Evolutionary conservation across 2,888 invertebrate species (phyloP), one percentile per base, ranked within the genome.

Genomic region (Cataglyphis albicans): DNA sequence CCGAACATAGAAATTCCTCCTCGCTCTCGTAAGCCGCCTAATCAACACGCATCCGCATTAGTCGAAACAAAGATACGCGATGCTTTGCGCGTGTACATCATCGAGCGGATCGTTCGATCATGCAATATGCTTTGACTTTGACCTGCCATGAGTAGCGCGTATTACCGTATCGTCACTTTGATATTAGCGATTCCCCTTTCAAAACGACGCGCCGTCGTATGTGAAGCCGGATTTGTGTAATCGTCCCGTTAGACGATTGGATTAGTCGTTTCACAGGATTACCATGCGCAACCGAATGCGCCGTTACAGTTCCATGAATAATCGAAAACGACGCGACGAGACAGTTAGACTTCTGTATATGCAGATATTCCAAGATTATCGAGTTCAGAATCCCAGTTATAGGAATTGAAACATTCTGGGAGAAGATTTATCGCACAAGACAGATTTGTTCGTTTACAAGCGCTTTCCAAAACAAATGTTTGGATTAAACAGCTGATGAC

Each of bases 61-160:
- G 25, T 76, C 81, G 73, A 85, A 87, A 81, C 65, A 73, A 57
- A 9, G 48, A 48, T 18, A 48, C 18, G 48, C 61, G 80, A 57
- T 9, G 48, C 68, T 84, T 73, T 82, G 52, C 65, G 35, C 61
- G 55, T 48, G 4, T n/a, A 2, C 38, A 25, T 57, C 57, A 57
- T 76, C 61, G 59, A 63, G 41, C 25, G 48, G 38, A 52, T 57
- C 78, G 84, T 87, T 89, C 82, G 78, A 85, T 89, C 76, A 76
- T 35, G 32, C 38, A 12, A 15, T 68, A 82, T 52, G 52, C 85
- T 88, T 87, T 82, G 89, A 82, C 84, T 85, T 57, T 70, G 35
- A 38, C 1, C 35, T 38, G 35, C 80, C 73, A 82, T 83, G 63
- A 76, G 29, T 12, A 29, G n/a, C 35, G 55, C 48, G 6, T n/a